These are phyloP conservation scores for Rambutsinella grinnellia DNA, from an alignment of 2,888 invertebrate genomes.

Conservation along the genomic window DNA sequence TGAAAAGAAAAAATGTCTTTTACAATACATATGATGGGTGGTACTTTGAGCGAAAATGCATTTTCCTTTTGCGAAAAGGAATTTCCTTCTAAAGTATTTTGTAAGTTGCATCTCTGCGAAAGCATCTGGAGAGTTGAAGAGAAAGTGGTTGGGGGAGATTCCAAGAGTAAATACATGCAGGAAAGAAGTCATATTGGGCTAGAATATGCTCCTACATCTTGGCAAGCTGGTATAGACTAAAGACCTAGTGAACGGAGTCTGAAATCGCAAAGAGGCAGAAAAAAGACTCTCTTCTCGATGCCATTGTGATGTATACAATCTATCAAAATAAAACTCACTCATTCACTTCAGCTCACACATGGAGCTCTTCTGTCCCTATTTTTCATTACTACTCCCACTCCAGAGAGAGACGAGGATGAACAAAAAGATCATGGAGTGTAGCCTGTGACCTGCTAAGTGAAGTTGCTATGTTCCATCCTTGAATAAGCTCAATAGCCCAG, in stretches of 20 bases:
- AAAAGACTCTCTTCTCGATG: constrained; percentile 8
- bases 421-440: too few relatives aligned
- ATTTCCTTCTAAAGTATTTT: too few relatives aligned
- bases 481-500: too few relatives aligned
- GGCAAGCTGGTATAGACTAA: too few relatives aligned
- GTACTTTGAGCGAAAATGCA: background rate
- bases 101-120: constrained; percentile 29
- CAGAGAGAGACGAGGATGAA: background rate
- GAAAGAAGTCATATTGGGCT: background rate
- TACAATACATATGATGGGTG: background rate
- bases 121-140: background rate
- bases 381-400: background rate
- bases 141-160: too few relatives aligned
- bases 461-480: too few relatives aligned
- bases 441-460: too few relatives aligned
- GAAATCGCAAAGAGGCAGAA: constrained; percentile 21
- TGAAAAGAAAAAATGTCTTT: constrained; percentile 21
- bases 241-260: background rate
- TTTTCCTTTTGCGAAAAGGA: background rate
- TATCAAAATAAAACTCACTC: constrained; percentile 49
- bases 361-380: background rate
- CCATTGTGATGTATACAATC: constrained; percentile 24
- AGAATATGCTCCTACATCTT: too few relatives aligned
- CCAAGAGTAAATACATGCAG: too few relatives aligned
- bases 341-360: background rate